Evolutionary conservation across 2,888 invertebrate genomes (phyloP), one percentile per base, ranked within the genome.

Genomic region (Cantharis nigra): DNA sequence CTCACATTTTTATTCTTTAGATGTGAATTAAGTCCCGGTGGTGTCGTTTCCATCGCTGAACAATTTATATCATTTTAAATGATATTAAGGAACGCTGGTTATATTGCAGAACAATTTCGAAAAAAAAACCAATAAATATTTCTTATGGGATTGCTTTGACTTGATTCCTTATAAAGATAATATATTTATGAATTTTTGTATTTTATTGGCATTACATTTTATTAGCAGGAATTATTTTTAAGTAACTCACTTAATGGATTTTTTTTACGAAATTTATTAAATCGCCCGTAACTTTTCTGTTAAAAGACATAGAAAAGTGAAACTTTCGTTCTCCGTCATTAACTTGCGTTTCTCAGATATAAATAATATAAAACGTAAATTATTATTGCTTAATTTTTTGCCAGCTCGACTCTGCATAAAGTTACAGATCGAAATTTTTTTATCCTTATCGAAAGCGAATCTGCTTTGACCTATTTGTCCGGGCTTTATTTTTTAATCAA

Each of bases 11-110:
- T 81, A 80, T 82, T 81, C 81, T 80, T 79, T 70, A 78, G 77
- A 74, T 74, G 76, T 75, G 76, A 74, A 73, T 75, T 72, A 76
- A 79, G 79, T 83, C 85, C 83, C 84, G 76, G 75, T 76, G 83
- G 84, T 83, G 83, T 82, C 82, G 82, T 84, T 83, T 80, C 77
- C 75, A 80, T 82, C 80, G 80, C 83, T 74, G 81, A 82, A 83
- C 85, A 84, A 85, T 85, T 85, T 85, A 85, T 84, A 84, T 83
- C 83, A 79, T 84, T 85, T 84, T 84, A 85, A 85, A 85, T 83
- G 83, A 83, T 84, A 83, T 82, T 82, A 82, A 82, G 76, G 81
- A 81, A 82, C 80, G 79, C 75, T 77, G 80, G 65, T 78, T 74
- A 79, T 79, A 81, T 82, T 74, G 80, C 81, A 64, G 78, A 80